Evolutionary conservation across 2,888 invertebrate genomes (phyloP).

Genomic region (Ophioninae sp.): DNA sequence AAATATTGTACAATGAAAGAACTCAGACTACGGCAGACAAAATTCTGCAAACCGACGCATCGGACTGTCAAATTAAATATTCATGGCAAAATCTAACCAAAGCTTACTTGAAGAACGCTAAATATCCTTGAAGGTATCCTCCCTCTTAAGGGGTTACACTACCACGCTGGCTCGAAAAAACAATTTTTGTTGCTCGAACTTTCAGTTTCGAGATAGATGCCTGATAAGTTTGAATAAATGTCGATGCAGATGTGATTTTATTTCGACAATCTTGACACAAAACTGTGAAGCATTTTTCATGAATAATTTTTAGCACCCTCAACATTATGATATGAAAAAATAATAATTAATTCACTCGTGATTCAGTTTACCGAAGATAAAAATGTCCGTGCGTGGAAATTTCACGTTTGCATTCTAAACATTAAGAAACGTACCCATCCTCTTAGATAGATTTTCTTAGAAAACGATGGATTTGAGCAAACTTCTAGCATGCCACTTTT

Average conservation of each 20-base stretch:
- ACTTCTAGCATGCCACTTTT: background rate
- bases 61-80: slow-evolving; percentile 66
- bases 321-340: too few relatives aligned
- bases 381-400: background rate
- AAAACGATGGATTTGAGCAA: background rate
- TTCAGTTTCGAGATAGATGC: background rate
- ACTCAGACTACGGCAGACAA: slow-evolving; percentile 71
- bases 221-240: too few relatives aligned
- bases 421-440: too few relatives aligned
- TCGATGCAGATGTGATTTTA: too few relatives aligned
- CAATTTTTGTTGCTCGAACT: background rate
- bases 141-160: background rate
- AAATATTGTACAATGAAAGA: slow-evolving; percentile 64
- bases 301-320: too few relatives aligned
- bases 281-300: too few relatives aligned
- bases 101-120: slow-evolving; percentile 55
- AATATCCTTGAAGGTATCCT: slow-evolving; percentile 26
- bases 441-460: background rate
- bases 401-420: too few relatives aligned
- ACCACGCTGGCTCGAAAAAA: slow-evolving; percentile 1
- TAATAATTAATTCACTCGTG: background rate
- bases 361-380: background rate
- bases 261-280: too few relatives aligned
- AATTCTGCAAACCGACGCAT: slow-evolving; percentile 66
- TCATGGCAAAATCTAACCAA: slow-evolving; percentile 69